A percentile compares a stretch with the other conserved stretches of the same genome.
phyloP scores from a whole-genome alignment of 2,113 vertebrate species.

The Cololabis saira region DNA sequence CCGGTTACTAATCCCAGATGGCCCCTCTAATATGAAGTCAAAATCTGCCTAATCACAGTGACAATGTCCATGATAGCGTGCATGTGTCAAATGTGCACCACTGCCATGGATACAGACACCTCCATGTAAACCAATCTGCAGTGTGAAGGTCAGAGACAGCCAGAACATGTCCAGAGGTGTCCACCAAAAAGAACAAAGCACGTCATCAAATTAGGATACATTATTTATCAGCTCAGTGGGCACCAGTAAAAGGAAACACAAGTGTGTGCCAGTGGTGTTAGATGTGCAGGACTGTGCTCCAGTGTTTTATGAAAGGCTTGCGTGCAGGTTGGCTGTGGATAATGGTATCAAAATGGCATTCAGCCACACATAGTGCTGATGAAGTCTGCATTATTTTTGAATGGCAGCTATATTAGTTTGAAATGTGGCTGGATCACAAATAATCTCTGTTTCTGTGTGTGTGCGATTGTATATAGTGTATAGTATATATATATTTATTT shows the following conservation, averaged over 20 bases:
- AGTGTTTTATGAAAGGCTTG: conserved; percentile 31
- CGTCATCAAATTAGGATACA: conserved; percentile 78
- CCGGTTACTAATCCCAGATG: conserved; percentile 4
- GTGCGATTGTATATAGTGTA: too few relatives aligned
- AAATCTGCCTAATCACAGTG: conserved; percentile 30
- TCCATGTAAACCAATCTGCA: conserved; percentile 73
- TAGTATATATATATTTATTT: not conserved
- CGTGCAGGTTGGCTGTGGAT: conserved; percentile 20
- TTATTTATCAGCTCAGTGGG: conserved; percentile 71
- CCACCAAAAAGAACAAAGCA: conserved; percentile 67
- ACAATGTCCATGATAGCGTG: conserved; percentile 36
- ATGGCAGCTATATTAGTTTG: not conserved
- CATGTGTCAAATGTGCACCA: conserved; percentile 44
- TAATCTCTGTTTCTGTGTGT: not conserved
- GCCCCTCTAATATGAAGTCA: conserved; percentile 49
- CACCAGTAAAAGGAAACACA: conserved; percentile 62
- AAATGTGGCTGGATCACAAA: not conserved
- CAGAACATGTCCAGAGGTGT: conserved; percentile 75
- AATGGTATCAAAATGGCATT: conserved; percentile 13
- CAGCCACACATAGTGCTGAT: not conserved
- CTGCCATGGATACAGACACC: conserved; percentile 72
- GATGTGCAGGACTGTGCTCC: conserved; percentile 46
- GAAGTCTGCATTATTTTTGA: conserved; percentile 1
- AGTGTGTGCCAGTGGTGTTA: conserved; percentile 56
- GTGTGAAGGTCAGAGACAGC: conserved; percentile 59